Base-by-base conservation (phyloP, 2,797 vertebrate species). In the Paedocypris micromegethes region DNA sequence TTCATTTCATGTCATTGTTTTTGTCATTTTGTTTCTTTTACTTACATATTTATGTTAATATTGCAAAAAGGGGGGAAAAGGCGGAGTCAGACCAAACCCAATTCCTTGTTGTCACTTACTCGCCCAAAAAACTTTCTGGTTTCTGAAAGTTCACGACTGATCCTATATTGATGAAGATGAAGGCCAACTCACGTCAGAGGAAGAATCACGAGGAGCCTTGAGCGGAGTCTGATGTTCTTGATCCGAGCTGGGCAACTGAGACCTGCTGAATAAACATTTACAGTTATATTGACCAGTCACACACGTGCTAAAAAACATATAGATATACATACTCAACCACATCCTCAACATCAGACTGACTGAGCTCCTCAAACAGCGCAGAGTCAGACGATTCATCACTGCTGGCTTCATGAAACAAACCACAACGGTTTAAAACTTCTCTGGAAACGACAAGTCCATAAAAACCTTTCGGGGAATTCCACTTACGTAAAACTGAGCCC, bases 341-440 rank as follows among this genome's bases (percentile, higher is more conserved):
- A 58, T 70, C 84, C n/a, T 91, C 88, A 9, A 90, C 91, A 70
- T 92, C 94, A 6, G 94, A 96, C 44, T 78, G 74, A 76, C 87
- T 91, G 72, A 91, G 75, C 69, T 86, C 87, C 53, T 89, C 90
- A 2, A 84, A 86, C 77, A 94, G 73, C 4, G 82, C 91, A 9
- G 83, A 74, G 37, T 90, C 89, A 40, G 82, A 86, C 0, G 75
- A 66, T 23, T 75, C 73, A 42, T 92, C 87, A 0, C 82, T 90
- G 76, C 82, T 90, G 76, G 80, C 90, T 77, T 84, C 88, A 91
- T 44, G 57, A 75, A 43, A 58, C 5, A 54, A 62, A 58, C 45
- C 2, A 54, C 0, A 23, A 2, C 7, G 5, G 37, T 49, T 6
- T 6, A 2, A 68, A 54, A 47, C 4, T 1, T 43, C 4, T 49